A percentile compares a stretch with the other conserved stretches of the same genome.
Conservation (phyloP, 2,888 invertebrate genomes). For the Spodoptera picta region DNA sequence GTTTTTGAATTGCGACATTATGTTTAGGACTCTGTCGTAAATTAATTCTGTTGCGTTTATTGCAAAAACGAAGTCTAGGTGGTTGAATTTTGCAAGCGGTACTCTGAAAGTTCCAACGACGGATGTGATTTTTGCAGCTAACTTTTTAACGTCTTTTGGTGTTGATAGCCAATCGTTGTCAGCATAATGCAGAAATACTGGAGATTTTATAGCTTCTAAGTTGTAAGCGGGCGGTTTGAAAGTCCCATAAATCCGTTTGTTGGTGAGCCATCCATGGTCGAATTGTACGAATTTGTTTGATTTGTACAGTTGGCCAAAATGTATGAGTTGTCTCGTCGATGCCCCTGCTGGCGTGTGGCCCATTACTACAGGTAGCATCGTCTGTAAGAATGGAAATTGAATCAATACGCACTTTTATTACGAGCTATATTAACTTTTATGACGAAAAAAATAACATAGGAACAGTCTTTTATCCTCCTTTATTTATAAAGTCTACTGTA, state of each 20-base stretch:
- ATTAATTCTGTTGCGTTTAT: constrained; percentile 88
- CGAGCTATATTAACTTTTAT: background rate
- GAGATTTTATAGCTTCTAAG: constrained; percentile 78
- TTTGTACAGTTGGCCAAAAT: constrained; percentile 84
- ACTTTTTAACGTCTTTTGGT: constrained; percentile 77
- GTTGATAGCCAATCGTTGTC: constrained; percentile 87
- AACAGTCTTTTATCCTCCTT: too few species aligned
- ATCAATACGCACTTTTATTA: background rate
- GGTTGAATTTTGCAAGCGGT: constrained; percentile 83
- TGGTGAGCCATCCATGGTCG: constrained; percentile 81
- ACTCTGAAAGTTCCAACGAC: constrained; percentile 84
- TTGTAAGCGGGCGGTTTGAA: constrained; percentile 85
- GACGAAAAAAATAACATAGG: background rate
- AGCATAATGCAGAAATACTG: constrained; percentile 85
- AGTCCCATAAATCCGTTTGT: constrained; percentile 81
- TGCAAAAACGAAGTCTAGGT: constrained; percentile 89
- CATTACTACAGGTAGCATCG: constrained; percentile 84
- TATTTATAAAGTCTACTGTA: too few species aligned
- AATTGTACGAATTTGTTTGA: constrained; percentile 85
- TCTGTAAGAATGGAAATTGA: constrained; percentile 66
- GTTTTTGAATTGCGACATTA: constrained; percentile 76
- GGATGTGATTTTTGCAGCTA: constrained; percentile 77
- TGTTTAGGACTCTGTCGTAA: constrained; percentile 85
- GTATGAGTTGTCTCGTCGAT: constrained; percentile 83
- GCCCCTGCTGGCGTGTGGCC: constrained; percentile 87